Base-by-base conservation (phyloP, 2,888 invertebrate species). In the Pasiphila rectangulata region DNA sequence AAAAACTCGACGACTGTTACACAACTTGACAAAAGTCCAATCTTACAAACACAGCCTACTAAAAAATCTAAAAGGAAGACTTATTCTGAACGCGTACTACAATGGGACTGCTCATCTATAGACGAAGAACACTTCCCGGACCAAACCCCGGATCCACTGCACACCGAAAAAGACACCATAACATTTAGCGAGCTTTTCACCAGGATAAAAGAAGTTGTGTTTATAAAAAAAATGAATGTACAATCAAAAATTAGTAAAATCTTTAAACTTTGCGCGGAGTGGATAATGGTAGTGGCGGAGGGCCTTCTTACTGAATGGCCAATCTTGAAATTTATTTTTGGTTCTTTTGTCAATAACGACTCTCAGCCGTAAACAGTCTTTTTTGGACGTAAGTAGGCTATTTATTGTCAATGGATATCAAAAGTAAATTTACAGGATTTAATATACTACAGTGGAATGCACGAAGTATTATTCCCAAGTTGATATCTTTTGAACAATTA, bases 381-480 rank as follows among this genome's bases (percentile, higher is more conserved):
- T 21, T 21, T 1, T 21, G 21, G 21, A 21, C 21, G 21, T 21
- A 3, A 4, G 7, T 21, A 6, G 6, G 21, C 6, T 21, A 6
- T 21, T 21, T 21, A 6, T 21, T 21, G 21, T 4, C 6, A 6
- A 21, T 21, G 21, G 21, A 21, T 21, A 4, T 7, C 21, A 2
- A 7, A 21, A 16, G 17, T 17, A 17, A 39, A 39, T 39, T 17
- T 13, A 3, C 20, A 6, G 30, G 16, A 19, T 21, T 40, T 4
- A 29, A 24, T 12, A 17, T 32, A n/a, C n/a, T 32, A 9, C 47
- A 46, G 17, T 46, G 36, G 41, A 46, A 46, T 36, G 36, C 41
- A 6, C 35, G 36, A 36, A 46, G 45, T 34, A 16, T 46, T 34
- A 15, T n/a, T 4, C 41, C 41, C 1, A 41, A 41, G 20, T 17